Evolutionary conservation across 2,888 invertebrate species (phyloP).

Genomic region (Ophioninae sp.): DNA sequence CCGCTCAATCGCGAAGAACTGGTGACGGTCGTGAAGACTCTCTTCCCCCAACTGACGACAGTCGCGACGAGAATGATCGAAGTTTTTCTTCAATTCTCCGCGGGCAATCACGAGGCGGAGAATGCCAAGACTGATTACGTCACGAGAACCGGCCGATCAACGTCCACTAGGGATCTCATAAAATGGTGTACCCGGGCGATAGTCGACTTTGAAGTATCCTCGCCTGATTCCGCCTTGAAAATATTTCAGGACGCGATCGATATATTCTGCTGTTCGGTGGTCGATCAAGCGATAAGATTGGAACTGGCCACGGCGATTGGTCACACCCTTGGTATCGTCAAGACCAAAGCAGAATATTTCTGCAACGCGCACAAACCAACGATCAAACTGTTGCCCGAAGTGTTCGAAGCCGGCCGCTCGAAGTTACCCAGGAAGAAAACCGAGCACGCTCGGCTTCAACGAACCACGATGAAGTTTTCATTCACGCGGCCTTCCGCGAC

Average conservation of each 20-base stretch:
- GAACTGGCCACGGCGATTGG: conserved; percentile 89
- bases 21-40: conserved; percentile 86
- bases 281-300: conserved; percentile 84
- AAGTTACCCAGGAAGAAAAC: conserved; percentile 71
- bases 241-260: conserved; percentile 95
- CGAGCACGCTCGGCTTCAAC: conserved; percentile 75
- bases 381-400: conserved; percentile 83
- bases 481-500: conserved; percentile 91
- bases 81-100: conserved; percentile 91
- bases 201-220: conserved; percentile 88
- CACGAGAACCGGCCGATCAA: conserved; percentile 84
- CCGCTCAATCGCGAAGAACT: conserved; percentile 90
- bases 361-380: conserved; percentile 90
- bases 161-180: conserved; percentile 93
- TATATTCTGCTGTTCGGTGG: conserved; percentile 92
- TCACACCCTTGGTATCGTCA: conserved; percentile 90
- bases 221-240: conserved; percentile 86
- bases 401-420: conserved; percentile 89
- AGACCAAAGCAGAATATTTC: conserved; percentile 91
- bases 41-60: conserved; percentile 88
- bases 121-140: conserved; percentile 79
- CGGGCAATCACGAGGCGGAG: conserved; percentile 84
- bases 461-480: conserved; percentile 85
- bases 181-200: conserved; percentile 94
- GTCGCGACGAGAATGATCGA: conserved; percentile 90